Evolutionary conservation across 2,888 invertebrate species (phyloP), one percentile per base, ranked within the genome.

Genomic region (Drosophila neonasuta): DNA sequence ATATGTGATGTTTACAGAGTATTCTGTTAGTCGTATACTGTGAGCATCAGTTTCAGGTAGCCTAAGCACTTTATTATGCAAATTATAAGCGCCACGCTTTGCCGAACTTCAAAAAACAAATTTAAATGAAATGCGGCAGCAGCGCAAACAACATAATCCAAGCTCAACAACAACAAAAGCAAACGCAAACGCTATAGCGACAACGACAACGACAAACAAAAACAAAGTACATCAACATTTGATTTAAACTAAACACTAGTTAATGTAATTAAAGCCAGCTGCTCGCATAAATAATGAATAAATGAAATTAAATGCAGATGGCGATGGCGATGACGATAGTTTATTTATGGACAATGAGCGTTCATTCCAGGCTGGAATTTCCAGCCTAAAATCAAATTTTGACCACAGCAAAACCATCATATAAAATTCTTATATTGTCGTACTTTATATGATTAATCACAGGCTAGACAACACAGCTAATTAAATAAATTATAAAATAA

Each of bases 1-100:
- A 1, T 24, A 0, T 6, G 5, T 5, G 24, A 2, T 36, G 10
- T 13, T 10, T 24, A 36, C 29, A 36, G 29, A 24, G 46, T 46
- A 56, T 29, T 29, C 15, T 2, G 24, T 24, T 10, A 46, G 56
- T 39, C 56, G 34, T 20, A 9, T 15, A 52, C 29, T 51, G 15
- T 57, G 15, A 61, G 73, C 77, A 79, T 70, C 80, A 72, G 70
- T 77, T 81, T 80, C 80, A 86, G 84, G 81, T 81, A 81, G 81
- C 84, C 84, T 83, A 83, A 86, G 80, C 84, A 81, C 86, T 86
- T 81, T 86, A 81, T 83, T 81, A 81, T 81, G 84, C 76, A 81
- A 81, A 81, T 83, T 78, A 71, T 65, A 78, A 71, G 79, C 87
- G 86, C 85, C 80, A 87, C 86, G 80, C 86, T 87, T 86, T 74